These are phyloP conservation scores for Cinclus cinclus DNA, from an alignment of 2,113 vertebrate species.

Conservation along the genomic window DNA sequence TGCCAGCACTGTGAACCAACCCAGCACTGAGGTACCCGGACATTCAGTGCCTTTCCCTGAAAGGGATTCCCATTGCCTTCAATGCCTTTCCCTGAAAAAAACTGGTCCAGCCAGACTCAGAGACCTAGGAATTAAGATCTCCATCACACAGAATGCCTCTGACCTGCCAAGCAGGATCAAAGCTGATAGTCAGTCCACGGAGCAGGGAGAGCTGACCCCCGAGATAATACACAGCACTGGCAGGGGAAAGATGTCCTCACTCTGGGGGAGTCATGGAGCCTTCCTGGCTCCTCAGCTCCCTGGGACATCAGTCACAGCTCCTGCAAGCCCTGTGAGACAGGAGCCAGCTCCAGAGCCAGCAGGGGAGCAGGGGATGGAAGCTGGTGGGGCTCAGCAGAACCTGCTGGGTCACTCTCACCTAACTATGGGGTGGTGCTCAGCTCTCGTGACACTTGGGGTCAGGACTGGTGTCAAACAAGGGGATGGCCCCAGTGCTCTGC, in stretches of 20 bases:
- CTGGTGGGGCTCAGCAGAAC: not conserved
- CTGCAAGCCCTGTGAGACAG: not conserved
- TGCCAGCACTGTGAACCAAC: accelerated
- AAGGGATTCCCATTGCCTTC: not conserved
- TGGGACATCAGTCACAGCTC: not conserved
- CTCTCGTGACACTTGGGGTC: not conserved
- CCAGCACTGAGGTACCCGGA: not conserved
- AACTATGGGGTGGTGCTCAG: not conserved
- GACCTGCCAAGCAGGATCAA: not conserved
- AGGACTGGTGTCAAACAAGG: not conserved
- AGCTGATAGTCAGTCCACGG: accelerated
- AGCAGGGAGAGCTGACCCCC: not conserved
- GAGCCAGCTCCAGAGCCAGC: not conserved
- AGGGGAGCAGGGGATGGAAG: not conserved
- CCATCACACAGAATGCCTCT: not conserved
- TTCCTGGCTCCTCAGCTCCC: not conserved
- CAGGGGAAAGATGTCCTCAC: not conserved
- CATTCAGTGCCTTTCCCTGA: not conserved
- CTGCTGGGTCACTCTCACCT: not conserved
- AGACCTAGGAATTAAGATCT: not conserved
- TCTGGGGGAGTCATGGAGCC: not conserved
- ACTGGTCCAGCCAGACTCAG: not conserved
- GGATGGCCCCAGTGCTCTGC: not conserved
- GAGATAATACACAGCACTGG: not conserved
- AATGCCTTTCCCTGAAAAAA: not conserved